phyloP scores from a whole-genome alignment of 2,888 invertebrate genomes.

The Dryomyza anilis region DNA sequence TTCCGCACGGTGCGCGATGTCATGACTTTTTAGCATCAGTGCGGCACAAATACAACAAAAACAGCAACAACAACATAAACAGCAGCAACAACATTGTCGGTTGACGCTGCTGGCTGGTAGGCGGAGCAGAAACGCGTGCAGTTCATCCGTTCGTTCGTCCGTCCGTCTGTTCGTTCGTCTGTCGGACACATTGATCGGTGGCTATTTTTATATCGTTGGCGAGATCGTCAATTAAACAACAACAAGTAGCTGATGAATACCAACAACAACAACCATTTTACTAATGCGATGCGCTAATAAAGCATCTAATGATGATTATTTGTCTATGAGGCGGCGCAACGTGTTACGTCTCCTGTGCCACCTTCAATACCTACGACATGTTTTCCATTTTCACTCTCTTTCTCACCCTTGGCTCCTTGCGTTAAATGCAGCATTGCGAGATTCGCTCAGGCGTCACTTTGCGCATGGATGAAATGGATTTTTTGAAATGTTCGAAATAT shows the following conservation, averaged over 20 bases:
- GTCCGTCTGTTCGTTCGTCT: not conserved
- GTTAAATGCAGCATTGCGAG: conserved; percentile 46
- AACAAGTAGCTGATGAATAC: not conserved
- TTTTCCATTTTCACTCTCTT: conserved; percentile 12
- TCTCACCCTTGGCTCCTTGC: not conserved
- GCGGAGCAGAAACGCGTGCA: conserved; percentile 45
- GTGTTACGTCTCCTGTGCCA: conserved; percentile 25
- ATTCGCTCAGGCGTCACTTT: conserved; percentile 48
- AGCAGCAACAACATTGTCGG: too few relatives aligned
- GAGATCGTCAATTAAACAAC: conserved; percentile 37
- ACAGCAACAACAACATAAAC: too few relatives aligned
- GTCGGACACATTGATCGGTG: conserved; percentile 31
- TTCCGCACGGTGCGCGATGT: conserved; percentile 53
- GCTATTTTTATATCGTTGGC: conserved; percentile 52
- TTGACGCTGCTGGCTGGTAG: conserved; percentile 44
- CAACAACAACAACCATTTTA: too few relatives aligned
- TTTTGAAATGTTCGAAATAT: too few relatives aligned
- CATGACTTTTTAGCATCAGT: conserved; percentile 51
- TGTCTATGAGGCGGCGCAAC: conserved; percentile 30
- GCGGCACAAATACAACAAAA: too few relatives aligned
- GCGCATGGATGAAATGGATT: conserved; percentile 56
- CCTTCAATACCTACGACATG: not conserved
- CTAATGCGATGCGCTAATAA: conserved; percentile 46
- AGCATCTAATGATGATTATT: conserved; percentile 35
- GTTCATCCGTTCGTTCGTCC: not conserved